A percentile compares a stretch with the other conserved stretches of the same genome.
Evolutionary conservation across 2,797 vertebrate species (phyloP).

Genomic region (Coilia nasus): DNA sequence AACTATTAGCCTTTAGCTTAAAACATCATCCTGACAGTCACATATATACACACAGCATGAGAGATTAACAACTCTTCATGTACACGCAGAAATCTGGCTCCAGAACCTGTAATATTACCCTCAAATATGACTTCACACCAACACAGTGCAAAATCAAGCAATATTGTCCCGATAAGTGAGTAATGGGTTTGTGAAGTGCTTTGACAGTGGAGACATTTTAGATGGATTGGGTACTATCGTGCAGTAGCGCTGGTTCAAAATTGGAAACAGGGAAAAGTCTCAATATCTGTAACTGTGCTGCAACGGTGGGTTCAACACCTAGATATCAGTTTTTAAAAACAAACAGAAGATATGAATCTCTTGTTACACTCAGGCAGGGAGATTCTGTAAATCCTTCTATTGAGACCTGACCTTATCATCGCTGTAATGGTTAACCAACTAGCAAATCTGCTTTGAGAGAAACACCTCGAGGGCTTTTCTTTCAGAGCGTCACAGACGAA

Average conservation of each 20-base stretch:
- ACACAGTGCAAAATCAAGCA: background rate
- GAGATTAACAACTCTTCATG: background rate
- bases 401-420: background rate
- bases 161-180: background rate
- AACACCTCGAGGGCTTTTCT: background rate
- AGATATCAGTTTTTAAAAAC: background rate
- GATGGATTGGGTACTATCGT: background rate
- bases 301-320: background rate
- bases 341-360: background rate
- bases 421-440: conserved; percentile 20
- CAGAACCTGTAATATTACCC: background rate
- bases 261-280: background rate
- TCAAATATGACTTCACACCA: background rate
- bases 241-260: background rate
- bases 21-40: background rate
- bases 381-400: background rate
- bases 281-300: background rate
- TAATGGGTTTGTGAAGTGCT: background rate
- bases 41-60: background rate
- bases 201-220: background rate
- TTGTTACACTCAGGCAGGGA: background rate
- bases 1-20: background rate
- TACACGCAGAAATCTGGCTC: background rate
- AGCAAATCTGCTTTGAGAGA: conserved; percentile 10
- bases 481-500: background rate